Conservation (phyloP, 2,113 vertebrate genomes). For the Zingel zingel region DNA sequence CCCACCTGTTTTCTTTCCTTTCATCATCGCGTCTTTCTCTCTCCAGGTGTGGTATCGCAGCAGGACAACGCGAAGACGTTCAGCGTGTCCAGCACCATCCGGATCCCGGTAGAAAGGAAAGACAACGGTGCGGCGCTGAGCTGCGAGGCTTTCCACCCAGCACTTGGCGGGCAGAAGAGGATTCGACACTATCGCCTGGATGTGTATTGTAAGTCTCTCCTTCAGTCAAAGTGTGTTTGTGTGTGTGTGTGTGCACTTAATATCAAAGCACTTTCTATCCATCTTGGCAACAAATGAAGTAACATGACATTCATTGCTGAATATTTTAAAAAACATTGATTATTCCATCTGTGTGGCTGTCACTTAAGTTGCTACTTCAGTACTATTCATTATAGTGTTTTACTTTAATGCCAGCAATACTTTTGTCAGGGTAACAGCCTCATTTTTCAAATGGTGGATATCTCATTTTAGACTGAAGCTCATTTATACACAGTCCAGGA, state of each 20-base stretch:
- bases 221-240: background rate
- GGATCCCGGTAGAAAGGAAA: constrained; percentile 88
- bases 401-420: constrained; percentile 48
- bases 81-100: constrained; percentile 88
- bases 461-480: constrained; percentile 51
- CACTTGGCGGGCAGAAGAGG: constrained; percentile 86
- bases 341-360: constrained; percentile 54
- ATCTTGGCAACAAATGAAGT: constrained; percentile 35
- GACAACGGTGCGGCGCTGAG: constrained; percentile 90
- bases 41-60: constrained; percentile 87
- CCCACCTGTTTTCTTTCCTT: constrained; percentile 6
- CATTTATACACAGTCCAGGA: constrained; percentile 41
- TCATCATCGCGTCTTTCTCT: constrained; percentile 17
- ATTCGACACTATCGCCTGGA: constrained; percentile 92
- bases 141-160: constrained; percentile 89
- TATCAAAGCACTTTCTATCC: background rate
- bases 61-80: constrained; percentile 90
- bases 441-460: constrained; percentile 55
- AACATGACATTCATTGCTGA: constrained; percentile 25
- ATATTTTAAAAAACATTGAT: constrained; percentile 47
- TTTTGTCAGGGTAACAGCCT: constrained; percentile 45
- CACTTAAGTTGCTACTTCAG: constrained; percentile 32
- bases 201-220: constrained; percentile 88
- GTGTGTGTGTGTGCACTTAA: background rate
- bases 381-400: constrained; percentile 32